These are phyloP conservation scores for Drosophila phalerata DNA, from an alignment of 2,888 invertebrate genomes.

Conservation along the genomic window DNA sequence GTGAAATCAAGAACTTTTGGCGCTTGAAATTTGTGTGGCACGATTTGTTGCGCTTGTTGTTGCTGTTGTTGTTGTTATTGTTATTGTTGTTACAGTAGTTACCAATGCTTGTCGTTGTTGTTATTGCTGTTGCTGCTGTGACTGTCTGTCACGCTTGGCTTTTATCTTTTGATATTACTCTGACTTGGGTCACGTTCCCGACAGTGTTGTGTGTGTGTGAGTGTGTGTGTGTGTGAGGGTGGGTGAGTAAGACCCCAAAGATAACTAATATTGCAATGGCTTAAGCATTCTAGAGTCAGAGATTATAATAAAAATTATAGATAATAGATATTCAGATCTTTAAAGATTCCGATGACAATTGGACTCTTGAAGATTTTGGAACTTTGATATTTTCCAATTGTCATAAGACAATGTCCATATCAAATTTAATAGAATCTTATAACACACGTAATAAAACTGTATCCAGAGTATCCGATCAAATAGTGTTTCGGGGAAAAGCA, in stretches of 20 bases:
- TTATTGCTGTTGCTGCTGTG: conserved; percentile 27
- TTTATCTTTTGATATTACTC: conserved; percentile 49
- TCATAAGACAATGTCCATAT: not conserved
- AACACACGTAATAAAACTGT: not conserved
- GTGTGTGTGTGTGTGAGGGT: conserved; percentile 18
- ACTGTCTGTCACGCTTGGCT: conserved; percentile 65
- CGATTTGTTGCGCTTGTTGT: conserved; percentile 49
- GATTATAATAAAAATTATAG: not conserved
- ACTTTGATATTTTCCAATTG: not conserved
- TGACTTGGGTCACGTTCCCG: conserved; percentile 64
- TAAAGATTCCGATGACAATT: not conserved
- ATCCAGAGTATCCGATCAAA: not conserved
- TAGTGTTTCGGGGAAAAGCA: conserved; percentile 8
- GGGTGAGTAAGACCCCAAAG: conserved; percentile 36
- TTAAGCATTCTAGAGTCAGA: not conserved
- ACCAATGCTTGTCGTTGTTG: conserved; percentile 13
- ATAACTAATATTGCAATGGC: conserved; percentile 12
- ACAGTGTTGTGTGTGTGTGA: conserved; percentile 11
- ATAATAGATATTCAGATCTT: not conserved
- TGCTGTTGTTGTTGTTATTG: conserved; percentile 32
- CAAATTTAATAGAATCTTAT: not conserved
- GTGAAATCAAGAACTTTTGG: conserved; percentile 71
- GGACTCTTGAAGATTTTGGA: not conserved
- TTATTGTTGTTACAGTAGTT: conserved; percentile 34
- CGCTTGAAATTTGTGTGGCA: conserved; percentile 52